Conservation (phyloP, 2,888 invertebrate species). For the Acleris sparsana region DNA sequence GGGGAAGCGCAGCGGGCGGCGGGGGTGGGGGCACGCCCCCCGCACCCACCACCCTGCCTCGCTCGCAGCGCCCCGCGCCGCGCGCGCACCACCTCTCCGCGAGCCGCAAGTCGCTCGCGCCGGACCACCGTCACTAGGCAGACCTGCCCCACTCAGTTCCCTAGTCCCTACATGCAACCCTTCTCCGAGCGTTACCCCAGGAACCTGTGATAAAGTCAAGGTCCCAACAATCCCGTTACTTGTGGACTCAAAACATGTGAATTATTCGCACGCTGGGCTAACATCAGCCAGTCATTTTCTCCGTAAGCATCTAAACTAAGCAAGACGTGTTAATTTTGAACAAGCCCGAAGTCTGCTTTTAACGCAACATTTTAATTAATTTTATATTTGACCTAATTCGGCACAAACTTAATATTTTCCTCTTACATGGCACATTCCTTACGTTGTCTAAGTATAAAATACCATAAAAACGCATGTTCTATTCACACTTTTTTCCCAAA, state of each 20-base stretch:
- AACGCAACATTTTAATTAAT: background rate
- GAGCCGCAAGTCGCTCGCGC: conserved; percentile 82
- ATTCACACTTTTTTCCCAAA: conserved; percentile 4
- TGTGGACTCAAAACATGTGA: conserved; percentile 12
- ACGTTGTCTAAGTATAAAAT: background rate
- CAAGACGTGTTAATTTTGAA: background rate
- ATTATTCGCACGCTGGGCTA: conserved; percentile 16
- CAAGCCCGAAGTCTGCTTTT: background rate
- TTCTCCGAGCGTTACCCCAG: conserved; percentile 7
- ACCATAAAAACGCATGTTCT: background rate
- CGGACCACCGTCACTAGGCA: conserved; percentile 75
- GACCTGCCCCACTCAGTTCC: conserved; percentile 38
- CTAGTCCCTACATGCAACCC: conserved; percentile 26
- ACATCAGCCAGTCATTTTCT: conserved; percentile 11
- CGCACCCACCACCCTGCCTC: conserved; percentile 75
- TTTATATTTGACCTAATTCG: conserved; percentile 29
- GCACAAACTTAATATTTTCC: conserved; percentile 25
- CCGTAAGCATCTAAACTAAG: background rate
- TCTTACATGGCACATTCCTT: background rate
- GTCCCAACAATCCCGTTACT: conserved; percentile 5
- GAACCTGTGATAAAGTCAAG: conserved; percentile 9
- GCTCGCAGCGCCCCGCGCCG: conserved; percentile 75
- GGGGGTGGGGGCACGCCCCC: conserved; percentile 49
- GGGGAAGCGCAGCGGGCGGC: conserved; percentile 42
- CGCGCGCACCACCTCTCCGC: conserved; percentile 76